These are phyloP conservation scores for Sebastes itinus DNA, from an alignment of 2,797 vertebrate genomes.

Conservation along the genomic window DNA sequence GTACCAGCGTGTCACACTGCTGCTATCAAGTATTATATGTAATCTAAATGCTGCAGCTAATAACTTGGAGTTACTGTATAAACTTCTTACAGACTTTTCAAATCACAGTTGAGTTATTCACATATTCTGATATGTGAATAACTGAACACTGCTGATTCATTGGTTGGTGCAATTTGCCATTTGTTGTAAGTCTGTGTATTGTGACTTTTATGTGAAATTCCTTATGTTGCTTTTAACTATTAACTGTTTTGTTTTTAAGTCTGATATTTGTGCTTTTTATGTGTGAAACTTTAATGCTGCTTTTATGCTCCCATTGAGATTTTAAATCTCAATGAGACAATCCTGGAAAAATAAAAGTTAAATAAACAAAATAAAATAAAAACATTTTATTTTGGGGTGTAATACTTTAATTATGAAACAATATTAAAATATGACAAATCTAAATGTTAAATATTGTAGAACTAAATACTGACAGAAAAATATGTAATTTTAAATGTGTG, in stretches of 20 bases:
- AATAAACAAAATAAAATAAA: too few relatives aligned
- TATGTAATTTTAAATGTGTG: background rate
- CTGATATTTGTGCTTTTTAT: too few relatives aligned
- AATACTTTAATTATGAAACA: background rate
- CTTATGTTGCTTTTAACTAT: too few relatives aligned
- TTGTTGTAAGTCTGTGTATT: too few relatives aligned
- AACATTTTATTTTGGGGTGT: background rate
- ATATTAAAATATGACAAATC: background rate
- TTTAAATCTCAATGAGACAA: too few relatives aligned
- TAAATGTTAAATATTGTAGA: background rate
- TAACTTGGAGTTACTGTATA: background rate
- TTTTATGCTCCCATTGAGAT: too few relatives aligned
- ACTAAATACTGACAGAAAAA: background rate
- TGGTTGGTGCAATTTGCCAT: too few relatives aligned
- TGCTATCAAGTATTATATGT: background rate
- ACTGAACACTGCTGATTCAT: too few relatives aligned
- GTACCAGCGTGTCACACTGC: background rate
- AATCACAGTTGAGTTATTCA: background rate
- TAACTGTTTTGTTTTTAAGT: too few relatives aligned
- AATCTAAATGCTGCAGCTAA: background rate
- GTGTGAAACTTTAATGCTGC: too few relatives aligned
- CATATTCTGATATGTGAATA: background rate
- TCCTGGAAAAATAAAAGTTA: too few relatives aligned
- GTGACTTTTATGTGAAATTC: too few relatives aligned
- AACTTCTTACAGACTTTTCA: background rate